Base-by-base conservation (phyloP, 2,888 invertebrate species). In the Noctua comes region DNA sequence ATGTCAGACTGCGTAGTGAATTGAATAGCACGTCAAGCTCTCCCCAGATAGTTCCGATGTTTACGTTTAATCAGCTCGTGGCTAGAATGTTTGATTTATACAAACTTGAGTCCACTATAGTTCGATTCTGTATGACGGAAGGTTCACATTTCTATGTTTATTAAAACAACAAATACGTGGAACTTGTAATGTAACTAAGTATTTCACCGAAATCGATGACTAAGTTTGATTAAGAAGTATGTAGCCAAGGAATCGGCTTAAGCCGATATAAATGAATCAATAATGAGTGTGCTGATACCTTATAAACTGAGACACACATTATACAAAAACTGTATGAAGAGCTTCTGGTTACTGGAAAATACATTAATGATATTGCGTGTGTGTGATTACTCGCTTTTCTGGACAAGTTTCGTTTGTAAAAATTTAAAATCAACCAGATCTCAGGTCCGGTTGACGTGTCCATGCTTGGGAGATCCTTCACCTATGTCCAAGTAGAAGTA, bases 21-120 rank as follows among this genome's bases (percentile, higher is more conserved):
- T 72, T 82, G 71, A 82, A 79, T 81, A 73, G 75, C 51, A 31
- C 59, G 73, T 77, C 75, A 77, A 72, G 54, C 76, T 75, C 73
- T 81, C 84, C 73, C 74, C 43, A 85, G 82, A 85, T 81, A 80
- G 78, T 76, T 77, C 71, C 59, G 36, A 82, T 88, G 85, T 90
- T 90, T 90, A 85, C 88, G 73, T 89, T 90, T 88, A 88, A 90
- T 90, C 89, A 86, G 83, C 83, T 87, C 80, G 81, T 76, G 77
- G 86, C 70, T 82, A 72, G 82, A 76, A 80, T 83, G 86, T 86
- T 87, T 86, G 80, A 85, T 87, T 86, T 86, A 87, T 83, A 84
- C 85, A 85, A 89, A 88, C 87, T 82, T 79, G 76, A 73, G 83
- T 79, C 83, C 83, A 82, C 83, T 80, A 80, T 81, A 81, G 57